Percentiles rank a stretch among this genome's conserved stretches.
Evolutionary conservation across 1,140 invertebrate genomes (phyloP).

Genomic region (Frieseomelitta varia): DNA sequence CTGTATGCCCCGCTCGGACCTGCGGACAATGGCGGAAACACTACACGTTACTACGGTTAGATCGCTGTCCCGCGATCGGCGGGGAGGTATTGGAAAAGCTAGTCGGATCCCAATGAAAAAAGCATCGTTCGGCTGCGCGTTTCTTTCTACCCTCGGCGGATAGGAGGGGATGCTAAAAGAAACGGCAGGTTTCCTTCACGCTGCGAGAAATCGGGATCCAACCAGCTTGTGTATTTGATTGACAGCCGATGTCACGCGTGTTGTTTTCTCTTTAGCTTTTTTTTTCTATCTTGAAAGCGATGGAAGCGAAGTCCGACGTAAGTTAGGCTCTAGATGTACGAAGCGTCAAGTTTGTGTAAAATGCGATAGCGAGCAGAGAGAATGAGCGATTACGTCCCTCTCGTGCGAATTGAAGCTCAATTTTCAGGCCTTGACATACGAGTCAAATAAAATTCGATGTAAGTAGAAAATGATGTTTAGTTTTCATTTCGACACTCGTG

Average conservation of each 20-base stretch:
- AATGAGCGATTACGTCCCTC: too few species aligned
- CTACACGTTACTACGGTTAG: slow-evolving; percentile 86
- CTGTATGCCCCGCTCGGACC: slow-evolving; percentile 96
- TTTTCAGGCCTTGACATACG: too few species aligned
- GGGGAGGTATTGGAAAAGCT: slow-evolving; percentile 76
- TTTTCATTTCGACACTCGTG: too few species aligned
- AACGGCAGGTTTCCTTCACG: too few species aligned
- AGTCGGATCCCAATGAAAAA: slow-evolving; percentile 54
- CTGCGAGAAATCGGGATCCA: not conserved
- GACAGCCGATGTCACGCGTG: slow-evolving; percentile 37
- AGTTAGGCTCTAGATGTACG: too few species aligned
- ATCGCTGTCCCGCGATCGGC: slow-evolving; percentile 79
- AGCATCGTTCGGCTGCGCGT: slow-evolving; percentile 5
- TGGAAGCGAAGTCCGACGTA: too few species aligned
- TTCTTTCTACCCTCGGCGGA: not conserved
- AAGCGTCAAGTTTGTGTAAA: too few species aligned
- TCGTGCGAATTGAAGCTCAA: too few species aligned
- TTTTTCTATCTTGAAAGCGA: not conserved
- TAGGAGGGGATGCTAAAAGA: not conserved
- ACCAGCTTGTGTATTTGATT: slow-evolving; percentile 63
- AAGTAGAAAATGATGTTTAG: too few species aligned
- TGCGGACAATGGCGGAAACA: slow-evolving; percentile 92
- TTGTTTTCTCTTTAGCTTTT: not conserved
- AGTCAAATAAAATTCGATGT: too few species aligned
- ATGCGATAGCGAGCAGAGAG: too few species aligned